Evolutionary conservation across 2,888 invertebrate species (phyloP), one percentile per base, ranked within the genome.

Genomic region (Allolobophora icterica): DNA sequence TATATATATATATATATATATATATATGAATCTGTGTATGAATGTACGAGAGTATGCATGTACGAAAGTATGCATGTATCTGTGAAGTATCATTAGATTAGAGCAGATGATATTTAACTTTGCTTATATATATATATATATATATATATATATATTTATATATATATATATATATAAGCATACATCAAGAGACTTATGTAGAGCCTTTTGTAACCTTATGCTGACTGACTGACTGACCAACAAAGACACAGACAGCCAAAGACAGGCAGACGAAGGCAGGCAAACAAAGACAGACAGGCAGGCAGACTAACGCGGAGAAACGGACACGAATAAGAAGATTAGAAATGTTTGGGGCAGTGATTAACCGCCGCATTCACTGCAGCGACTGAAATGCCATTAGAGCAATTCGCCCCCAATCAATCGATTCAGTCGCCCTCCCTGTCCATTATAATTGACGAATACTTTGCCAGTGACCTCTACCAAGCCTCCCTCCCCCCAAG

Each of bases 401-500:
- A 35, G 35, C 87, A 87, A 87, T 87, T 87, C 38, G 87, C 17
- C 87, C 34, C 87, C 34, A 87, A 34, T 34, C 34, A 33, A 87
- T 87, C 87, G 87, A 71, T 71, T 13, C n/a, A 11, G n/a, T 30
- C n/a, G 71, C 15, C 38, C 87, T 19, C 38, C n/a, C 87, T 1
- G 21, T 34, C 87, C 24, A 34, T 38, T 87, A 38, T 87, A 87
- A 87, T 87, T 87, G 34, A 17, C 87, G 87, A 87, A 87, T 35
- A 34, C 87, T 87, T 87, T 33, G 34, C 35, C 35, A 87, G 35
- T 87, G 87, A 87, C 87, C 35, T 35, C 11, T 17, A 4, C 34
- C 35, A 11, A 5, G 1, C 34, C 35, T 19, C 34, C 33, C 84
- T 83, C 30, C 84, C 33, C 21, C 34, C 38, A 19, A 6, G 21